Conservation (phyloP, 2,113 vertebrate species). For the Thermophis baileyi region DNA sequence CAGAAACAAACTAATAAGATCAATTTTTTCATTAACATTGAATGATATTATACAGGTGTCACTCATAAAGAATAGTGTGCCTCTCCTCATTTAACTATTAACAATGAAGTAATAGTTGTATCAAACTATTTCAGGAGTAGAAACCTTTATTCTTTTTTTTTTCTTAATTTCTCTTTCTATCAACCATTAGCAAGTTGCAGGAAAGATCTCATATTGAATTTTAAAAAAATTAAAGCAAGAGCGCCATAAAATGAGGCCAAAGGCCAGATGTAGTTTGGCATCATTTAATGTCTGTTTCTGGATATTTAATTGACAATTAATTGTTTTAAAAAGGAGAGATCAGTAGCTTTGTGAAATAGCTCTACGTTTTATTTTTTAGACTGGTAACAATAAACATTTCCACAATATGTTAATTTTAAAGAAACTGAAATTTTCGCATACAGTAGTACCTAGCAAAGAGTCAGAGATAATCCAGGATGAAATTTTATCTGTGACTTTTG, state of each 20-base stretch:
- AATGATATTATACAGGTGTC: not conserved
- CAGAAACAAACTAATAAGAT: not conserved
- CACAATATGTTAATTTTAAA: not conserved
- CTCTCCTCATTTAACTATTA: not conserved
- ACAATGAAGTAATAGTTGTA: not conserved
- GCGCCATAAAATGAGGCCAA: not conserved
- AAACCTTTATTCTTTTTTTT: not conserved
- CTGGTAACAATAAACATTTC: not conserved
- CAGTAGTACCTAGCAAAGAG: not conserved
- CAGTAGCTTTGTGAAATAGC: not conserved
- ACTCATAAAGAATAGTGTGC: not conserved
- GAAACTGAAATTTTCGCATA: not conserved
- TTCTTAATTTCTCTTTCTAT: not conserved
- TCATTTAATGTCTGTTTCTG: not conserved
- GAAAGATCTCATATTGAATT: not conserved
- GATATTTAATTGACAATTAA: not conserved
- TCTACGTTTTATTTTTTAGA: not conserved
- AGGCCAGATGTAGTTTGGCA: not conserved
- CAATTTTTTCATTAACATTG: not conserved
- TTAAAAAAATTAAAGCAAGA: not conserved
- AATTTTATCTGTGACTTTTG: not conserved
- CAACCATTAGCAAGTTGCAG: not conserved
- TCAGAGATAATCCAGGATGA: not conserved
- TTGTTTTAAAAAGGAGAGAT: not conserved
- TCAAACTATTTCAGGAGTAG: not conserved